Evolutionary conservation across 2,888 invertebrate genomes (phyloP).

Genomic region (Chirona hameri): DNA sequence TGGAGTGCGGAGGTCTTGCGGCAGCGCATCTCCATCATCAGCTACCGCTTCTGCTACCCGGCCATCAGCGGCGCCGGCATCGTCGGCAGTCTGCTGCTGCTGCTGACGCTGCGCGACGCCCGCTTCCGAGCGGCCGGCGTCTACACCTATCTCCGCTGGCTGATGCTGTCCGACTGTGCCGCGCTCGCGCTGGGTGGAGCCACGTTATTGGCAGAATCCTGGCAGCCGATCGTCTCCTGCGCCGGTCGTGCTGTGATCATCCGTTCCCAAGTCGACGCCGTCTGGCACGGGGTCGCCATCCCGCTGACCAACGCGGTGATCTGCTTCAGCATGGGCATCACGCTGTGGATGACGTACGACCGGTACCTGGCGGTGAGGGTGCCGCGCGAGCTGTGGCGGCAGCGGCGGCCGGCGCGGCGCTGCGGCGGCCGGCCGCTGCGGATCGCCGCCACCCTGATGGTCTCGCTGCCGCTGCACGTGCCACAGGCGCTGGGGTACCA

Average conservation of each 20-base stretch:
- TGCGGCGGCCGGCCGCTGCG: not conserved
- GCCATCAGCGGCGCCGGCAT: not conserved
- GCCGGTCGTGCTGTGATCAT: not conserved
- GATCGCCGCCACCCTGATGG: not conserved
- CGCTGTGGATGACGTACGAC: conserved; percentile 25
- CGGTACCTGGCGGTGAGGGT: not conserved
- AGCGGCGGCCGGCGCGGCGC: not conserved
- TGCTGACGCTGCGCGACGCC: not conserved
- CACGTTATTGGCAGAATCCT: not conserved
- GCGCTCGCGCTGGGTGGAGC: not conserved
- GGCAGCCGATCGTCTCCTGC: not conserved
- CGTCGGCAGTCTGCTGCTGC: conserved; percentile 4
- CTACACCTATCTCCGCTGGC: not conserved
- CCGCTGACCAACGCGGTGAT: not conserved
- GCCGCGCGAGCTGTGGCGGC: not conserved
- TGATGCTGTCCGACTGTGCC: not conserved
- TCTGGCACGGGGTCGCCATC: not conserved
- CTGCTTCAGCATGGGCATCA: not conserved
- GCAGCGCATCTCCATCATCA: not conserved
- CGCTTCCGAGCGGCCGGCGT: not conserved
- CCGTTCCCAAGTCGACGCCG: not conserved
- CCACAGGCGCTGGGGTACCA: not conserved
- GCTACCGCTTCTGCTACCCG: conserved; percentile 13
- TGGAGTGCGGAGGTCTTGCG: not conserved
- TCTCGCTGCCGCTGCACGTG: not conserved